Conservation (phyloP, 2,113 vertebrate genomes). For the Pithys albifrons region DNA sequence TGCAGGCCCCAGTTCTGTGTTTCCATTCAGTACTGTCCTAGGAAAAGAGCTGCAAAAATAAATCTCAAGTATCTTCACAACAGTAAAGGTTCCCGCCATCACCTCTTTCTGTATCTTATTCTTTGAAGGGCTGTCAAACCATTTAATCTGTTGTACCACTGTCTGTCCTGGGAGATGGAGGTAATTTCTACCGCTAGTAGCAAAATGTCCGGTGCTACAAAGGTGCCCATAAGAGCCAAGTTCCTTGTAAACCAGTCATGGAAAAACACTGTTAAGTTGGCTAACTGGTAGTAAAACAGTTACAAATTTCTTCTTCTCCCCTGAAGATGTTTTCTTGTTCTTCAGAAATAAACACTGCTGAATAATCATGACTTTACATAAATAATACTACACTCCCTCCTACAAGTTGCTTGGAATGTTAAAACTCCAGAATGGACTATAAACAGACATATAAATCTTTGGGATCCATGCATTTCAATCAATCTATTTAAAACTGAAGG, state of each 20-base stretch:
- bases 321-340: slow-evolving; percentile 16
- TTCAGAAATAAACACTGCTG: slow-evolving; percentile 54
- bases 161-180: background rate
- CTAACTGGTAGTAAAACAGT: background rate
- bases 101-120: background rate
- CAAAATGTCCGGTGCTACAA: background rate
- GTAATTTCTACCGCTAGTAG: background rate
- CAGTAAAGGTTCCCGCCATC: background rate
- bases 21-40: background rate
- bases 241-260: background rate
- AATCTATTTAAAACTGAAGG: slow-evolving; percentile 42
- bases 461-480: slow-evolving; percentile 17
- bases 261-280: background rate
- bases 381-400: slow-evolving; percentile 47
- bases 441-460: slow-evolving; percentile 33
- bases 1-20: background rate
- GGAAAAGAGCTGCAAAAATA: background rate
- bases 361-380: slow-evolving; percentile 54
- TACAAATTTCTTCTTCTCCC: slow-evolving; percentile 39
- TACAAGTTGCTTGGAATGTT: slow-evolving; percentile 28
- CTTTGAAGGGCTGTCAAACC: background rate
- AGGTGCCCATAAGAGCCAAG: background rate
- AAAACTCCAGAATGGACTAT: slow-evolving; percentile 30
- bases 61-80: background rate
- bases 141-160: background rate